Evolutionary conservation across 2,888 invertebrate species (phyloP).

Genomic region (Aleiodes testaceus): DNA sequence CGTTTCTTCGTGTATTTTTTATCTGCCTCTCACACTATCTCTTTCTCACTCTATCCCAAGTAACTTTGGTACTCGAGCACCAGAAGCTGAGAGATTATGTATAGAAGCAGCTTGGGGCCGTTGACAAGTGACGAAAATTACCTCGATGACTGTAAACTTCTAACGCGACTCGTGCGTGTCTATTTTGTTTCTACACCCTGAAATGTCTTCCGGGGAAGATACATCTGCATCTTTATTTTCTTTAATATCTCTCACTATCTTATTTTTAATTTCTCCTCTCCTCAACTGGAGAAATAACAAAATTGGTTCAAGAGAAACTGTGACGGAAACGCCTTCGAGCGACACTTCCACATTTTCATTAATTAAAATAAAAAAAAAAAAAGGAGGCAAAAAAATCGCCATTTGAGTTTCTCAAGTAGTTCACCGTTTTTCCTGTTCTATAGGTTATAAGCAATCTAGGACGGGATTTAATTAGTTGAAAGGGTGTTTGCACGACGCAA

Average conservation of each 20-base stretch:
- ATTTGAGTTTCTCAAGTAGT: constrained; percentile 9
- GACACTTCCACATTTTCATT: background rate
- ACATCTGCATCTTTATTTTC: background rate
- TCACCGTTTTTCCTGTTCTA: constrained; percentile 13
- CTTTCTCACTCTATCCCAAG: too few relatives aligned
- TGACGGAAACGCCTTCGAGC: constrained; percentile 1
- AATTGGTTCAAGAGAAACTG: background rate
- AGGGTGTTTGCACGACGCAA: constrained; percentile 44
- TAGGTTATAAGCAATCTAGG: constrained; percentile 26
- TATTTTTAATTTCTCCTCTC: background rate
- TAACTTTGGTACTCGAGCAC: background rate
- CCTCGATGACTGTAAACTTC: constrained; percentile 34
- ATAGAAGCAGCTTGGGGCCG: constrained; percentile 25
- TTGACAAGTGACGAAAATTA: constrained; percentile 49
- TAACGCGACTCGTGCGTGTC: constrained; percentile 20
- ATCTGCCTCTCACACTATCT: background rate
- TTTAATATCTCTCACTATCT: background rate
- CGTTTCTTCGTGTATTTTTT: constrained; percentile 12
- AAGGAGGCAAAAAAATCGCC: background rate
- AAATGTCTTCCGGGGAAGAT: too few relatives aligned
- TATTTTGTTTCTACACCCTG: background rate
- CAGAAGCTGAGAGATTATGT: background rate
- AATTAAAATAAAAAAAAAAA: background rate
- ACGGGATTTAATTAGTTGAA: constrained; percentile 51
- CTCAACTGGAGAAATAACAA: background rate